Evolutionary conservation across 2,113 vertebrate genomes (phyloP).

Genomic region (Ploceus nigricollis): DNA sequence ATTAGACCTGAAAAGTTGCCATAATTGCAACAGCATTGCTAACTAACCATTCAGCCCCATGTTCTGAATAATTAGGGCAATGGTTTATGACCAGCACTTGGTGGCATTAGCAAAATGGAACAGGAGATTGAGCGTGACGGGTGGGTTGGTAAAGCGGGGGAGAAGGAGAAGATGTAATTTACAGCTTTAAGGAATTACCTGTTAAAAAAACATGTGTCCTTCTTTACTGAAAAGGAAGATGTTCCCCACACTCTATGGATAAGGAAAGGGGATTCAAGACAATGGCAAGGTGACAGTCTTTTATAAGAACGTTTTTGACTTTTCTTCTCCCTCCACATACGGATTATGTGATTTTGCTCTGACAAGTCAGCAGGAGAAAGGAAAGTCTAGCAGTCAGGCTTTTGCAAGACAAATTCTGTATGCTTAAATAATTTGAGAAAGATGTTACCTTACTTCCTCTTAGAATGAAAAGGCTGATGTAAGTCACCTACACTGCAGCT

Average conservation of each 20-base stretch:
- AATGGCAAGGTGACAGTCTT: background rate
- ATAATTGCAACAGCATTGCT: slow-evolving; percentile 63
- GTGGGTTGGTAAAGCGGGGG: background rate
- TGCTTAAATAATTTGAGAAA: slow-evolving; percentile 67
- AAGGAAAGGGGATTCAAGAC: background rate
- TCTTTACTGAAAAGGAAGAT: background rate
- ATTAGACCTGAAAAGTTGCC: slow-evolving; percentile 69
- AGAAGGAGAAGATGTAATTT: slow-evolving; percentile 15
- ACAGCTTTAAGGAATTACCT: background rate
- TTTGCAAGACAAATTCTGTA: slow-evolving; percentile 56
- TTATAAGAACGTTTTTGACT: background rate
- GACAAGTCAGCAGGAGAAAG: slow-evolving; percentile 29
- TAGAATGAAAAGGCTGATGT: slow-evolving; percentile 47
- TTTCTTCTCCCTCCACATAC: accelerated
- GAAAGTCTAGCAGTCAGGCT: slow-evolving; percentile 49
- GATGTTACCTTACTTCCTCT: slow-evolving; percentile 35
- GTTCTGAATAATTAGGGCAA: slow-evolving; percentile 73
- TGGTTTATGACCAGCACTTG: slow-evolving; percentile 65
- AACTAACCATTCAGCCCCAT: slow-evolving; percentile 66
- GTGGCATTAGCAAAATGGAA: slow-evolving; percentile 66
- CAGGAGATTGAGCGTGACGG: background rate
- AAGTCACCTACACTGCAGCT: slow-evolving; percentile 40
- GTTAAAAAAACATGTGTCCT: background rate
- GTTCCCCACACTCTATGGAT: background rate
- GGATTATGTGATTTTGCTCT: background rate